phyloP scores from a whole-genome alignment of 1,140 invertebrate species.

The Drosophila truncata region DNA sequence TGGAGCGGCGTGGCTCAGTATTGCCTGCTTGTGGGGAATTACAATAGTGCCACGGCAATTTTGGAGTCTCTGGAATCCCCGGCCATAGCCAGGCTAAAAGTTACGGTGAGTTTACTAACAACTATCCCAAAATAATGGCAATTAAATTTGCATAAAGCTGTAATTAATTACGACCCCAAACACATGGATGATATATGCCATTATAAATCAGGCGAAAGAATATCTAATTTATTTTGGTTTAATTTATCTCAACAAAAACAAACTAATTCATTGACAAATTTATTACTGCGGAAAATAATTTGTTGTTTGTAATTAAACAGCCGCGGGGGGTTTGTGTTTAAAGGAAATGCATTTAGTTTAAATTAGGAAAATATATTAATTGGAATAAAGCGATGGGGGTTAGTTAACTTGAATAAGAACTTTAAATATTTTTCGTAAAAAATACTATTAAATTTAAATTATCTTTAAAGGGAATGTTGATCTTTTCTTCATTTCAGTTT shows the following conservation, averaged over 20 bases:
- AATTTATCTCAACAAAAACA: conserved; percentile 35
- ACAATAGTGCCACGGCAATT: conserved; percentile 80
- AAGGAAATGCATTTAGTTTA: not conserved
- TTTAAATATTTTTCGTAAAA: not conserved
- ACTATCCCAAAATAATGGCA: conserved; percentile 12
- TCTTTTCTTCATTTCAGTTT: not conserved
- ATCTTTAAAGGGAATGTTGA: not conserved
- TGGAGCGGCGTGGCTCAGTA: conserved; percentile 79
- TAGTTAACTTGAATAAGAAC: too few relatives aligned
- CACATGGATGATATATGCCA: conserved; percentile 19
- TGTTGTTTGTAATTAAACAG: conserved; percentile 23
- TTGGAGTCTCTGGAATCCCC: conserved; percentile 80
- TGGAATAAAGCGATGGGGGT: too few relatives aligned
- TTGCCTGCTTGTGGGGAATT: conserved; percentile 76
- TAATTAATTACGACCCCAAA: conserved; percentile 30
- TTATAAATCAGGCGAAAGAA: conserved; percentile 19
- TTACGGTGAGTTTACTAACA: conserved; percentile 73
- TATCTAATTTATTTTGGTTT: conserved; percentile 29
- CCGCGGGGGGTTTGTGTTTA: not conserved
- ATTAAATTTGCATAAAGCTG: conserved; percentile 24
- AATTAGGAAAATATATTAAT: not conserved
- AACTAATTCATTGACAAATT: conserved; percentile 36
- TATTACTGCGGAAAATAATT: conserved; percentile 31
- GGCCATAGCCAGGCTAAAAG: conserved; percentile 79
- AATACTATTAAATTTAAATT: not conserved